These are phyloP conservation scores for Lasioglossum pauxillum DNA, from an alignment of 2,888 invertebrate species.

Conservation along the genomic window DNA sequence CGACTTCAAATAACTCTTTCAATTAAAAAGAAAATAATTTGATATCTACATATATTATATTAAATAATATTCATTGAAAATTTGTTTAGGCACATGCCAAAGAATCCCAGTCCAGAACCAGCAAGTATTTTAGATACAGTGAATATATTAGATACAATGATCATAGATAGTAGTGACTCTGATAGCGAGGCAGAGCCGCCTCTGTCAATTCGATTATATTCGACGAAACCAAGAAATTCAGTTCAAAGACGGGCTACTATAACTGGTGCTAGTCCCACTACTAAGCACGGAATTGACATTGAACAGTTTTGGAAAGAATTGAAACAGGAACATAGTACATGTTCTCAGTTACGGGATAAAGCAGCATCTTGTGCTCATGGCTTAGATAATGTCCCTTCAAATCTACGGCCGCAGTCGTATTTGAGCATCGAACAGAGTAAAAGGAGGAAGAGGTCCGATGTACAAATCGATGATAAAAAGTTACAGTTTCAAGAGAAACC, in stretches of 20 bases:
- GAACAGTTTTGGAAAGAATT: constrained; percentile 92
- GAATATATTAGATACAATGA: constrained; percentile 79
- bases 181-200: constrained; percentile 86
- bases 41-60: background rate
- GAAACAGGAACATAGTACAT: constrained; percentile 86
- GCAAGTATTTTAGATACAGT: constrained; percentile 77
- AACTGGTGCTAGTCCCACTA: constrained; percentile 91
- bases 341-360: constrained; percentile 90
- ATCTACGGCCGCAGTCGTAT: constrained; percentile 88
- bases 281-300: constrained; percentile 88
- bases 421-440: constrained; percentile 85
- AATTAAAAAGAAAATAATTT: background rate
- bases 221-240: constrained; percentile 90
- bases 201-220: constrained; percentile 87
- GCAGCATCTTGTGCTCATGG: constrained; percentile 92
- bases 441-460: constrained; percentile 72
- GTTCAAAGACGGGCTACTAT: constrained; percentile 94
- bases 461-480: constrained; percentile 64
- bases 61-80: constrained; percentile 32
- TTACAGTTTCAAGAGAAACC: constrained; percentile 79
- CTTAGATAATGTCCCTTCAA: constrained; percentile 87
- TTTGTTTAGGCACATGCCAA: constrained; percentile 75
- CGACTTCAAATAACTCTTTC: background rate
- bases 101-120: constrained; percentile 81
- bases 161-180: constrained; percentile 86